Evolutionary conservation across 35 echinoderm and acorn worm genomes (phyloP), one percentile per base, ranked within the genome.

Genomic region (Patiria miniata): DNA sequence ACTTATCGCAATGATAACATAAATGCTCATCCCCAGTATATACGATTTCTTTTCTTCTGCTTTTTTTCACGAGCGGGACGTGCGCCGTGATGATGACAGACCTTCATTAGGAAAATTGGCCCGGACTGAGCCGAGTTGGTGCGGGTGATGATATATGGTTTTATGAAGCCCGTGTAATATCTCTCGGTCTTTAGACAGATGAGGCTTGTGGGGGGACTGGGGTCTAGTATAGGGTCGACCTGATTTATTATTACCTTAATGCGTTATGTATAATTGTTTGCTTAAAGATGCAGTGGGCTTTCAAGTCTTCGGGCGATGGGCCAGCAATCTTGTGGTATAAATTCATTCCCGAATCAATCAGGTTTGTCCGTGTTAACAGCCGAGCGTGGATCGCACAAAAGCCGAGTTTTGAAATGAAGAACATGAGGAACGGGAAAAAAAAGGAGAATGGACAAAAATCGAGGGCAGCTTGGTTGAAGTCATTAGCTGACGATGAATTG

Each of bases 201-300:
- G 42, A 47, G 42, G 12, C 65, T 32, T 10, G 14, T 23, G 21
- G 58, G 65, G 1, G 57, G 5, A 60, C 28, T 14, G 57, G 19
- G 57, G 16, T 18, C 19, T 7, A 26, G 8, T 73, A 7, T 36
- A 23, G 12, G 29, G 65, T 73, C 15, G 65, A 73, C 15, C 65
- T 73, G 65, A 73, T 73, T 73, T 73, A 73, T 73, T 18, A 73
- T 73, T 73, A 30, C 65, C 34, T 73, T 73, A 73, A 73, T 73
- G 65, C 29, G 65, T 73, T 73, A 73, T 73, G 65, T 73, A 73
- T 73, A 73, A 73, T 73, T 73, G 65, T 34, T 73, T 73, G 65
- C 65, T 73, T 73, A 73, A 73, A 73, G 65, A 2, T 26, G 65
- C 42, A 47, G 42, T 6, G 42, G 42, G 4, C 4, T 12, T 47